Evolutionary conservation across 92 coral and sea anemone species (phyloP).

Genomic region (Epizoanthus fatuus): DNA sequence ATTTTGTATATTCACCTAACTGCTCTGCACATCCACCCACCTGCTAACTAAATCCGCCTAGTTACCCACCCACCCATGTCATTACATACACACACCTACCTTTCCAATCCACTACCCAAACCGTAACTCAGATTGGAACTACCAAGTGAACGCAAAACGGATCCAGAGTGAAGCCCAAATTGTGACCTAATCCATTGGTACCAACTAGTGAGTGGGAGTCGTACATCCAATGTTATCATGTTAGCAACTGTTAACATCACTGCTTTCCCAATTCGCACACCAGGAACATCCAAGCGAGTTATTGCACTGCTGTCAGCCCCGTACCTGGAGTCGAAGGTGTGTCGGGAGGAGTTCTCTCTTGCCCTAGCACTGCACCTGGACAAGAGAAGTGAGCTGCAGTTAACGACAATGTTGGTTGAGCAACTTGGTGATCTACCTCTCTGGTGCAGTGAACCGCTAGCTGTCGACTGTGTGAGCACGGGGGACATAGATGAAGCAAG

Average conservation of each 20-base stretch:
- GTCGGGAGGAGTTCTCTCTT: constrained; percentile 90
- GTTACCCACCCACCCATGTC: no score
- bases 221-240: not conserved
- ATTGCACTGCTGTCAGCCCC: constrained; percentile 87
- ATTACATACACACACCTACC: no score
- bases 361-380: constrained; percentile 84
- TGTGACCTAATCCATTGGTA: no score
- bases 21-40: no score
- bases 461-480: constrained; percentile 73
- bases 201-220: no score
- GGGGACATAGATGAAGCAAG: constrained; percentile 49
- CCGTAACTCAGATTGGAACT: no score
- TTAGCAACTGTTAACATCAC: no score
- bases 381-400: constrained; percentile 60
- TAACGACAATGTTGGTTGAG: constrained; percentile 81
- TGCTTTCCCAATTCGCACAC: not conserved
- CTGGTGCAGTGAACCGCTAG: constrained; percentile 85
- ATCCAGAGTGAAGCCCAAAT: no score
- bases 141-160: no score
- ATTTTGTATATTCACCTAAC: no score
- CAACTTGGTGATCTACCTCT: constrained; percentile 73
- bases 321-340: constrained; percentile 92
- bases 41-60: no score
- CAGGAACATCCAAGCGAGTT: constrained; percentile 79
- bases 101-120: no score